Evolutionary conservation across 92 coral and sea anemone genomes (phyloP).

Genomic region (Parazoanthus atlanticus): DNA sequence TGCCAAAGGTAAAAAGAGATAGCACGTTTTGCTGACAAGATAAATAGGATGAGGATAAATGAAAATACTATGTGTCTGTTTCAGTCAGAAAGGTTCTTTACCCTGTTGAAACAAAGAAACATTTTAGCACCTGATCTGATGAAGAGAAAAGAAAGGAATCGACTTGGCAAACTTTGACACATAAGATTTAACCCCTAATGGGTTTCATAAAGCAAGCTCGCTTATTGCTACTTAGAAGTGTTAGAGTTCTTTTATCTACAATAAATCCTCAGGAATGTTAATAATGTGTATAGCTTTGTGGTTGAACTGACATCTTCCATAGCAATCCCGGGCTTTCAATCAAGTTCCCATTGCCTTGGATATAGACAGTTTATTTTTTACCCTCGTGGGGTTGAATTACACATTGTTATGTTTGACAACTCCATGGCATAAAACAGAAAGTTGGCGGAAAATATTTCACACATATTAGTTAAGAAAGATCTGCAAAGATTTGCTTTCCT

Average conservation of each 20-base stretch:
- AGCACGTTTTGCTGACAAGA: too few relatives aligned
- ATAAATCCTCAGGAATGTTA: constrained; percentile 9
- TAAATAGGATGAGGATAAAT: too few relatives aligned
- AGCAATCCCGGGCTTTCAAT: neutral
- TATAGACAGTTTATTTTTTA: too few relatives aligned
- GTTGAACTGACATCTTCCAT: neutral
- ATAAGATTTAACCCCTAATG: neutral
- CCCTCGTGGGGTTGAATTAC: neutral
- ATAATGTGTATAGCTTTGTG: neutral
- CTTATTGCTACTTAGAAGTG: neutral
- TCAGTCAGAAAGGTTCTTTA: too few relatives aligned
- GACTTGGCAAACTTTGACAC: neutral
- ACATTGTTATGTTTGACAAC: neutral
- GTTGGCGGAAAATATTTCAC: neutral
- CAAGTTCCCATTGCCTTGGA: too few relatives aligned
- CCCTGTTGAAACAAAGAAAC: too few relatives aligned
- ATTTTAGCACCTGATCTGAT: too few relatives aligned
- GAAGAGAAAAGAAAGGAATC: neutral
- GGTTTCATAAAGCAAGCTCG: neutral
- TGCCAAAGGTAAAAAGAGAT: too few relatives aligned
- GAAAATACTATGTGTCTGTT: too few relatives aligned
- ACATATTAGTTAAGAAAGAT: neutral
- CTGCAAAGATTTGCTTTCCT: neutral
- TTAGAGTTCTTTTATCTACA: neutral
- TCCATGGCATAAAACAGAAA: neutral